Evolutionary conservation across 2,888 invertebrate species (phyloP).

Genomic region (Leucozona laternaria): DNA sequence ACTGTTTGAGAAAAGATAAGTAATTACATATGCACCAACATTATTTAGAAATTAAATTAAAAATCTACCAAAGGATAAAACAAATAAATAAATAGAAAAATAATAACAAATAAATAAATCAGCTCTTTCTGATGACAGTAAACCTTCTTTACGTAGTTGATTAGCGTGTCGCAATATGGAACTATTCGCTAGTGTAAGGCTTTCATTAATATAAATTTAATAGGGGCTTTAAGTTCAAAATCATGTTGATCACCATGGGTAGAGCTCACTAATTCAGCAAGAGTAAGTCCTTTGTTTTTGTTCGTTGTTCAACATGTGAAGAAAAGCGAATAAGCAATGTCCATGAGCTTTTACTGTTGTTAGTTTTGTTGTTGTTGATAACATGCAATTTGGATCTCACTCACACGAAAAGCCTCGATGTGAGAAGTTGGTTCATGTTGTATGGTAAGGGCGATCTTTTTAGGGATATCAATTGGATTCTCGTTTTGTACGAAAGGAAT

Average conservation of each 20-base stretch:
- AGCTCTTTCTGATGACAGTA: neutral
- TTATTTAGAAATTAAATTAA: neutral
- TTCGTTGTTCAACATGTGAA: neutral
- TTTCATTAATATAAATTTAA: neutral
- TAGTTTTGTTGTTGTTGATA: neutral
- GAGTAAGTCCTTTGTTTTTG: neutral
- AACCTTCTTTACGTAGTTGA: too few species aligned
- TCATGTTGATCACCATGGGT: neutral
- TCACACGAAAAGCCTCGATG: constrained; percentile 17
- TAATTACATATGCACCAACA: too few species aligned
- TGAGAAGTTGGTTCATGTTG: neutral
- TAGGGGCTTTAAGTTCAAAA: neutral
- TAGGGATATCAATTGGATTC: constrained; percentile 3
- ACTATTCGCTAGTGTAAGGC: too few species aligned
- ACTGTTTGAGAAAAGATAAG: neutral
- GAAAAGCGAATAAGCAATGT: neutral
- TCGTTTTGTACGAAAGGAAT: neutral
- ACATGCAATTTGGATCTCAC: neutral
- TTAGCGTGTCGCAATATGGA: too few species aligned
- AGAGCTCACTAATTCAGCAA: neutral
- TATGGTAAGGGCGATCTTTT: constrained; percentile 9
- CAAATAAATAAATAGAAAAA: neutral
- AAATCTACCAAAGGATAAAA: too few species aligned
- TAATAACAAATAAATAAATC: neutral
- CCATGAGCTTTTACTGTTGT: neutral